phyloP scores from a whole-genome alignment of 2,113 vertebrate species.

The Pseudolaguvia tuberculata region DNA sequence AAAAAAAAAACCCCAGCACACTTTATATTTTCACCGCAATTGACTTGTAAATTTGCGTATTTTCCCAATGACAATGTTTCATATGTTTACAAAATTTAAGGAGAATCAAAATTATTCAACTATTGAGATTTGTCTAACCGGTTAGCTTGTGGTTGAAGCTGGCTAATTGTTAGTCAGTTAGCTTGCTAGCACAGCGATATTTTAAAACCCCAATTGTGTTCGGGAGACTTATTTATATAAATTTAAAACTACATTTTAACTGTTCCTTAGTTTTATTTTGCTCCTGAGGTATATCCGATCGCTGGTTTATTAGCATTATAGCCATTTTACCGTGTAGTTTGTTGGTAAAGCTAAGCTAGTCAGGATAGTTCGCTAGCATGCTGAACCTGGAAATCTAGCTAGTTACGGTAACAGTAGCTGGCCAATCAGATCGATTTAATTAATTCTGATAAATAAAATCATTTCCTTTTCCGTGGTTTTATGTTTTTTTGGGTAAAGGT shows the following conservation, averaged over 20 bases:
- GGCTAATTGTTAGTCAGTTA: conserved; percentile 42
- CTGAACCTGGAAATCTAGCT: neutral
- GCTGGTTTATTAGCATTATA: neutral
- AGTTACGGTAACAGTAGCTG: neutral
- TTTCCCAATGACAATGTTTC: too few species aligned
- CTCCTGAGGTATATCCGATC: too few species aligned
- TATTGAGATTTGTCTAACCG: neutral
- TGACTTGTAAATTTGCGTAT: too few species aligned
- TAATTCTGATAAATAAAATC: too few species aligned
- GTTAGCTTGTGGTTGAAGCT: conserved; percentile 25
- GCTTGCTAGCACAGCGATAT: conserved; percentile 3
- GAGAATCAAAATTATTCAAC: too few species aligned
- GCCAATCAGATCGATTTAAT: neutral
- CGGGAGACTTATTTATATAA: neutral
- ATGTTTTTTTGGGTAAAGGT: neutral
- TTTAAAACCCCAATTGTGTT: neutral
- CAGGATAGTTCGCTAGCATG: neutral
- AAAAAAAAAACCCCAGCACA: neutral
- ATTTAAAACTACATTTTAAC: too few species aligned
- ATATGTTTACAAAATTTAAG: neutral
- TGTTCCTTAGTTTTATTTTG: neutral
- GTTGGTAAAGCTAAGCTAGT: neutral
- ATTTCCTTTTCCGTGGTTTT: neutral
- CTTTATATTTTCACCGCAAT: neutral
- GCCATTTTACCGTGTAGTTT: neutral